These are phyloP conservation scores for Harpalus rufipes DNA, from an alignment of 2,888 invertebrate species.

Conservation along the genomic window DNA sequence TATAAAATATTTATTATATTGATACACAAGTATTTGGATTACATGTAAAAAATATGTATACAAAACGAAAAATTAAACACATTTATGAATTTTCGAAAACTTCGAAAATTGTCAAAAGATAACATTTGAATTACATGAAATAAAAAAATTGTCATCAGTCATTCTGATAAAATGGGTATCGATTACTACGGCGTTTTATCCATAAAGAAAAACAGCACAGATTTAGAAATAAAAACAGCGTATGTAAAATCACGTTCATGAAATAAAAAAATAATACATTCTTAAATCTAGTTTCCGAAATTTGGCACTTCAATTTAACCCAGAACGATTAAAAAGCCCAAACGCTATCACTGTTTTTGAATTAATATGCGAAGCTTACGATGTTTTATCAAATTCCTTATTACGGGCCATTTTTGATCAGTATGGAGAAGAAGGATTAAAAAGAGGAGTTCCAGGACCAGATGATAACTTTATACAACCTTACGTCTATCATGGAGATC, in stretches of 20 bases:
- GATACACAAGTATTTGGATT: background rate
- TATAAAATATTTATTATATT: constrained; percentile 1
- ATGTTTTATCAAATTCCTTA: constrained; percentile 85
- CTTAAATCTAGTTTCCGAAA: constrained; percentile 74
- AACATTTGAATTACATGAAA: constrained; percentile 15
- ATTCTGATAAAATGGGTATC: constrained; percentile 79
- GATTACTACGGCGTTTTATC: constrained; percentile 90
- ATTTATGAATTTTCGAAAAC: background rate
- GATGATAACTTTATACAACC: constrained; percentile 83
- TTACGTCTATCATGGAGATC: constrained; percentile 90
- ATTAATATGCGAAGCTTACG: constrained; percentile 88
- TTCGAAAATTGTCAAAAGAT: background rate
- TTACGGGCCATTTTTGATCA: constrained; percentile 90
- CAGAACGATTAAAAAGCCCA: constrained; percentile 80
- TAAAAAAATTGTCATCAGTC: constrained; percentile 2
- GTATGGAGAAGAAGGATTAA: constrained; percentile 93
- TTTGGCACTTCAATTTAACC: constrained; percentile 78
- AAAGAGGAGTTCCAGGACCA: constrained; percentile 87
- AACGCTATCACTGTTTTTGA: constrained; percentile 81
- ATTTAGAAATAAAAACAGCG: constrained; percentile 86
- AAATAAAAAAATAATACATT: background rate
- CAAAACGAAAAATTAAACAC: background rate
- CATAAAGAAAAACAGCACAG: constrained; percentile 82
- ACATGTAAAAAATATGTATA: constrained; percentile 6
- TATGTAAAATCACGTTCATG: constrained; percentile 74